Percentiles rank a stretch among this genome's conserved stretches.
These are phyloP conservation scores for Caenorhabditis imperialis DNA, from an alignment of 2,888 invertebrate genomes.

Conservation along the genomic window DNA sequence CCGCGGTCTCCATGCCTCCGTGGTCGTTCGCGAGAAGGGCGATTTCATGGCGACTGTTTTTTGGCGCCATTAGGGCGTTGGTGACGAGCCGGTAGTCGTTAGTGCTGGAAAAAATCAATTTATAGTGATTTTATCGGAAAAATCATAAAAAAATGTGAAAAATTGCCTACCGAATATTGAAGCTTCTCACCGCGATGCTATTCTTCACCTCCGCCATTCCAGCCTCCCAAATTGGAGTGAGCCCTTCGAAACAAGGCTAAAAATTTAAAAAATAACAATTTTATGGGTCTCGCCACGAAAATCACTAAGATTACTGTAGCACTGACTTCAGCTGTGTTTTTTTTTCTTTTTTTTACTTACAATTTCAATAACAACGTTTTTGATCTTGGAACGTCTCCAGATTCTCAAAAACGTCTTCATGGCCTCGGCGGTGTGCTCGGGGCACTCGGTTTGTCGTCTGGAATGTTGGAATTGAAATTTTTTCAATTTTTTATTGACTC, in stretches of 20 bases:
- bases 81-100: conserved; percentile 49
- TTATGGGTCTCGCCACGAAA: not conserved
- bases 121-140: not conserved
- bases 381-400: conserved; percentile 43
- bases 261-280: too few relatives aligned
- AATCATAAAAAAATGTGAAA: conserved; percentile 4
- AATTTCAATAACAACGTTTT: conserved; percentile 47
- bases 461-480: conserved; percentile 9
- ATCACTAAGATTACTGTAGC: not conserved
- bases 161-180: conserved; percentile 30
- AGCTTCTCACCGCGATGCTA: conserved; percentile 29
- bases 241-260: conserved; percentile 58
- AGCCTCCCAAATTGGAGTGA: conserved; percentile 34
- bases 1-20: conserved; percentile 39
- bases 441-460: conserved; percentile 50
- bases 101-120: conserved; percentile 22
- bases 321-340: too few relatives aligned
- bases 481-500: not conserved
- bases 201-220: conserved; percentile 23
- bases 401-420: conserved; percentile 38
- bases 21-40: conserved; percentile 41
- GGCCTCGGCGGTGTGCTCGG: conserved; percentile 42
- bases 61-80: conserved; percentile 15
- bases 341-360: too few relatives aligned
- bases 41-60: conserved; percentile 35